Evolutionary conservation across 2,113 vertebrate genomes (phyloP), one percentile per base, ranked within the genome.

Genomic region (Corythoichthys haematopterus): DNA sequence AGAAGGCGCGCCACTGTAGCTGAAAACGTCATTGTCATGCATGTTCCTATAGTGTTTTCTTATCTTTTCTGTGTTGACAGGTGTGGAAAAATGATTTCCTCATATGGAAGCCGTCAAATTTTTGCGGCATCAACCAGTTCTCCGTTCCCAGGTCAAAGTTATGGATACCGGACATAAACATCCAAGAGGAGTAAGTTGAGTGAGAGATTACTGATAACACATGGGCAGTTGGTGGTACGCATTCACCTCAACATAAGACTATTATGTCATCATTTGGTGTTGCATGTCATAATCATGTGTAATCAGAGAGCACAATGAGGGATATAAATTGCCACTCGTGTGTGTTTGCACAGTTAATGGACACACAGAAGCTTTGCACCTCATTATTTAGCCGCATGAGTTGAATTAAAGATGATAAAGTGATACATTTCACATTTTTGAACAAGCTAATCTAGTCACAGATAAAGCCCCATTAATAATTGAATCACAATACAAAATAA

Each of bases 11-110:
- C 12, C 0, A 33, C 0, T 28, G 60, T 1, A 2, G 61, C 6
- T 4, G 1, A 43, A 10, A 20, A 47, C 3, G 20, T 8, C 5
- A 43, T 3, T 14, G 4, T n/a, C 2, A 2, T 47, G 2, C n/a
- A 3, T 20, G n/a, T 51, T 8, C 7, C 2, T 35, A 6, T 2
- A 28, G 20, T n/a, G 15, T 65, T 36, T 65, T 53, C 20, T 15
- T 55, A 1, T 33, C n/a, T 28, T 45, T 14, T 74, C 2, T 35
- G 2, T 56, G 20, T 82, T 51, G 1, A 3, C 73, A 91, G 90
- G 0, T 0, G 1, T 92, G 91, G 90, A 1, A 0, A 0, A 88
- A 79, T 50, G 87, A 91, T 33, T 80, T 84, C 16, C 36, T 90
- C 1, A 68, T n/a, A 0, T 91, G 89, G 88, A 60, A 85, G 3